Conservation (phyloP, 2,888 invertebrate genomes). For the Tetheella fluctuosa region DNA sequence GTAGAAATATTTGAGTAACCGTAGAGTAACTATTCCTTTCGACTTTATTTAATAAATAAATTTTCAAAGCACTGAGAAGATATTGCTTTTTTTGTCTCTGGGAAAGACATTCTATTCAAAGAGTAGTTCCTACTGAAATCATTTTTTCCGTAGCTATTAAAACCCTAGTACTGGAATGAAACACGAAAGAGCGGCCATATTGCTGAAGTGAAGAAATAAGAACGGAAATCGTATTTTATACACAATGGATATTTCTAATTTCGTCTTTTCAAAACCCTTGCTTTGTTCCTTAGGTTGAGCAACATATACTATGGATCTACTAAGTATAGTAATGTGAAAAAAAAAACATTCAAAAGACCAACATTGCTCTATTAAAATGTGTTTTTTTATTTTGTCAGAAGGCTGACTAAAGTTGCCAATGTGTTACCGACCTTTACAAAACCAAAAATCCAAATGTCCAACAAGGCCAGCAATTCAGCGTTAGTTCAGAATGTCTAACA, state of each 20-base stretch:
- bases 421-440: no score
- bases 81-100: background rate
- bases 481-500: no score
- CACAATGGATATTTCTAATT: background rate
- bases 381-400: no score
- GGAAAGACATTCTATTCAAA: conserved; percentile 5
- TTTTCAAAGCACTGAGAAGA: background rate
- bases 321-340: no score
- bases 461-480: no score
- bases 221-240: background rate
- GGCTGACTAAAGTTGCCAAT: no score
- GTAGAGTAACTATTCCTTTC: background rate
- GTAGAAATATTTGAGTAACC: background rate
- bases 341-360: no score
- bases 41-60: background rate
- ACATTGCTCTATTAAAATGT: no score
- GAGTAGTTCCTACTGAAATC: background rate
- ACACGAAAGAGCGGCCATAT: background rate
- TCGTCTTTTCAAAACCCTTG: no score
- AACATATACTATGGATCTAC: no score
- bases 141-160: background rate
- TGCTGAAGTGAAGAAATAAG: background rate
- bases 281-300: no score
- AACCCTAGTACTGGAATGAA: background rate
- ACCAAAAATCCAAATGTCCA: no score